Percentiles rank a stretch among this genome's conserved stretches.
Evolutionary conservation across 2,113 vertebrate species (phyloP).

Genomic region (Todiramphus chloris): DNA sequence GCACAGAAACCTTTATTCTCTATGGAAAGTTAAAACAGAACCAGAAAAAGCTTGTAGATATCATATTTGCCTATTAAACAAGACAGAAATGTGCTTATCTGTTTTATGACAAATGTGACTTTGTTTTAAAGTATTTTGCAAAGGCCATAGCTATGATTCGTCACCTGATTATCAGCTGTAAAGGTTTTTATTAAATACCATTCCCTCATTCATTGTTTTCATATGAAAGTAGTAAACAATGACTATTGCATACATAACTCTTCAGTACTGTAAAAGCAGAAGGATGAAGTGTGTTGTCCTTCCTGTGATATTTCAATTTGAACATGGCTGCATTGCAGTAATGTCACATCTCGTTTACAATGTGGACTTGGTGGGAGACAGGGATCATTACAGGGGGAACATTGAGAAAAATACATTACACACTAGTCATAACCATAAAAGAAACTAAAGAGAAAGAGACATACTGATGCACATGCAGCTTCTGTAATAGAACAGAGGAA

Average conservation of each 20-base stretch:
- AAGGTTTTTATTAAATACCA: slow-evolving; percentile 35
- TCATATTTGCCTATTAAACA: neutral
- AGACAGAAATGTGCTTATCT: neutral
- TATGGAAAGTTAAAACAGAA: neutral
- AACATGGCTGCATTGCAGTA: slow-evolving; percentile 31
- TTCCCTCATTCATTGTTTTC: neutral
- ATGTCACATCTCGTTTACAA: slow-evolving; percentile 53
- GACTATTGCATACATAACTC: neutral
- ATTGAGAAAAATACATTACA: slow-evolving; percentile 53
- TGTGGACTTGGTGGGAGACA: slow-evolving; percentile 50
- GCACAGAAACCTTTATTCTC: neutral
- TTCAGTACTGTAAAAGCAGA: neutral
- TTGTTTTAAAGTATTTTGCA: slow-evolving; percentile 11
- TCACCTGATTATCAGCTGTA: neutral
- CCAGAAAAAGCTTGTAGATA: neutral
- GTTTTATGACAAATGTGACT: neutral
- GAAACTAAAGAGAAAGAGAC: slow-evolving; percentile 36
- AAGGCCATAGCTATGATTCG: neutral
- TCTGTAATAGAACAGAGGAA: slow-evolving; percentile 40
- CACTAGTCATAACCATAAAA: slow-evolving; percentile 44
- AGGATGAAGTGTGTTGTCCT: slow-evolving; percentile 2
- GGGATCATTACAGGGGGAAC: slow-evolving; percentile 31
- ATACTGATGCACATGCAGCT: neutral
- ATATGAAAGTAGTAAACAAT: neutral
- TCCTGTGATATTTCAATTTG: slow-evolving; percentile 59